These are phyloP conservation scores for Panorpa germanica DNA, from an alignment of 2,888 invertebrate genomes.

Conservation along the genomic window DNA sequence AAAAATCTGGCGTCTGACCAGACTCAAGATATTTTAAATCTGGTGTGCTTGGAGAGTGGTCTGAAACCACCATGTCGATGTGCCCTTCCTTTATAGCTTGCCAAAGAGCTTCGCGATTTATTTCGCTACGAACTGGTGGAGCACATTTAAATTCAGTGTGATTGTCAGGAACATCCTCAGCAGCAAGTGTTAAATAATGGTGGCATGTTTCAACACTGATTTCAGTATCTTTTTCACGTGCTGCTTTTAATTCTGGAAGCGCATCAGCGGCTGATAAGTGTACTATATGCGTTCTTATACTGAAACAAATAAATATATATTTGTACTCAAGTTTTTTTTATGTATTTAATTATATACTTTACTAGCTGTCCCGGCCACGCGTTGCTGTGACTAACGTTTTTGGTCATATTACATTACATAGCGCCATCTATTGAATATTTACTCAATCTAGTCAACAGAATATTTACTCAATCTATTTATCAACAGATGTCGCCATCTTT, in stretches of 20 bases:
- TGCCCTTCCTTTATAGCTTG: constrained; percentile 31
- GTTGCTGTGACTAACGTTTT: too few species aligned
- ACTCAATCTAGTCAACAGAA: too few species aligned
- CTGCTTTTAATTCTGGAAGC: constrained; percentile 32
- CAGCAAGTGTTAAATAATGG: constrained; percentile 43
- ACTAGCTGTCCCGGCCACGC: too few species aligned
- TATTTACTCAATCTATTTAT: too few species aligned
- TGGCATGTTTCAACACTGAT: constrained; percentile 60
- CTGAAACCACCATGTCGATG: constrained; percentile 44
- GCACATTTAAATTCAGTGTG: constrained; percentile 53
- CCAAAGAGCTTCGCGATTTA: constrained; percentile 47
- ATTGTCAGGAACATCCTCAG: constrained; percentile 40
- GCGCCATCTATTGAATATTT: too few species aligned
- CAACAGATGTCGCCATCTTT: too few species aligned
- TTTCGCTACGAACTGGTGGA: constrained; percentile 44
- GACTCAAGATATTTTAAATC: constrained; percentile 32
- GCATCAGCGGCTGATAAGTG: constrained; percentile 45
- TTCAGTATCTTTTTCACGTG: constrained; percentile 35
- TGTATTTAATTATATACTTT: too few species aligned
- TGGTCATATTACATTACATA: too few species aligned
- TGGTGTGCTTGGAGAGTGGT: constrained; percentile 49
- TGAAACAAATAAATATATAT: too few species aligned
- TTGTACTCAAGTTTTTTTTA: too few species aligned
- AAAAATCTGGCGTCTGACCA: too few species aligned
- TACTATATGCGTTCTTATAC: constrained; percentile 45